These are phyloP conservation scores for Cepphus grylle DNA, from an alignment of 2,113 vertebrate genomes.

Conservation along the genomic window DNA sequence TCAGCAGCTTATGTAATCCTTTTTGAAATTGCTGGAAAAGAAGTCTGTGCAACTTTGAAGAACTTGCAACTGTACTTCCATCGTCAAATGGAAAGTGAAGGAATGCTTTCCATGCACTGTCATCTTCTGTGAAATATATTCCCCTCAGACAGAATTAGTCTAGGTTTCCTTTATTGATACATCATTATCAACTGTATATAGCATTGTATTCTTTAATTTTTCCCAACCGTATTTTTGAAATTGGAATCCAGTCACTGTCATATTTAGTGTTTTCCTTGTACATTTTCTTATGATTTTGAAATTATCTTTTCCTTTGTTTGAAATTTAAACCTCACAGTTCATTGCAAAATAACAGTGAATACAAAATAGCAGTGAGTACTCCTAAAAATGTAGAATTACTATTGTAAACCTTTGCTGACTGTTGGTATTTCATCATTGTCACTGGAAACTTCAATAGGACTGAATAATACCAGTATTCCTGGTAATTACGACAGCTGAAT, in stretches of 20 bases:
- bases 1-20: neutral
- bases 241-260: neutral
- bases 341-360: neutral
- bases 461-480: neutral
- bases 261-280: neutral
- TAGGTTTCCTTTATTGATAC: neutral
- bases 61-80: neutral
- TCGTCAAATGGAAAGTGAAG: neutral
- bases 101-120: neutral
- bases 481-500: neutral
- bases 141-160: neutral
- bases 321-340: neutral
- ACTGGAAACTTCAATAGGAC: neutral
- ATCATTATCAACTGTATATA: neutral
- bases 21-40: neutral
- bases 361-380: neutral
- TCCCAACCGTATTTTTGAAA: neutral
- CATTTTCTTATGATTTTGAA: neutral
- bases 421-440: neutral
- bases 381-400: neutral
- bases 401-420: neutral
- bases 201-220: neutral
- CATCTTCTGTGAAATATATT: neutral
- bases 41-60: neutral
- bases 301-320: neutral